Base-by-base conservation (phyloP, 1,140 invertebrate genomes). In the Drosophila guanche region DNA sequence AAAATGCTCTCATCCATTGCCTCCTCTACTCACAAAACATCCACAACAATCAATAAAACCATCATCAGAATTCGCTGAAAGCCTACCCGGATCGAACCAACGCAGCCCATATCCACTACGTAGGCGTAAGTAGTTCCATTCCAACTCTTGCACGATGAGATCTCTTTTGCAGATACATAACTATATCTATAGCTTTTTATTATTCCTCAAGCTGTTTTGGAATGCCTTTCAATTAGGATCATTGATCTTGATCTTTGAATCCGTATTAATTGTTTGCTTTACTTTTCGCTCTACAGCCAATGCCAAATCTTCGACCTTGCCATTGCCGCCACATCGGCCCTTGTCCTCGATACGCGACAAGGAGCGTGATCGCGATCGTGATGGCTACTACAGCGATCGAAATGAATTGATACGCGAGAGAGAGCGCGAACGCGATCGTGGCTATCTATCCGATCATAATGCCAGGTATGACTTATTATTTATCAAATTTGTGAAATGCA, bases 401-500 rank as follows among this genome's bases (percentile, higher is more conserved):
- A 96, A 97, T 86, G 96, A 97, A 91, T 93, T 96, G 54, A 94
- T 95, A 76, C 92, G 96, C 50, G 93, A 94, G 70, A 74, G 92
- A 37, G 93, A 94, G 55, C 91, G 94, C 46, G 95, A 96, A 65
- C 92, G 95, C 42, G 95, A 96, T 90, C 93, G 96, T 48, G 96
- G 96, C 56, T 97, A 97, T 92, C 93, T 97, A 37, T 96, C 96
- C 76, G 96, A 97, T 92, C 96, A 97, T 77, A 97, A 96, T 92
- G 94, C 95, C 63, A 95, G 95, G 95, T 96, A 92, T 77, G 48
- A 37, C n/a, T 0, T 3, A 5, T 1, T 8, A 40, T 16, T 3
- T 25, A 8, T 0, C 16, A 8, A 29, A 12, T 5, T 40, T 20
- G 16, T 20, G 0, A 25, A 14, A 5, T 6, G 0, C 0, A 16